A percentile compares a stretch with the other conserved stretches of the same genome.
phyloP scores from a whole-genome alignment of 2,888 invertebrate genomes.

The Gerris lacustris region DNA sequence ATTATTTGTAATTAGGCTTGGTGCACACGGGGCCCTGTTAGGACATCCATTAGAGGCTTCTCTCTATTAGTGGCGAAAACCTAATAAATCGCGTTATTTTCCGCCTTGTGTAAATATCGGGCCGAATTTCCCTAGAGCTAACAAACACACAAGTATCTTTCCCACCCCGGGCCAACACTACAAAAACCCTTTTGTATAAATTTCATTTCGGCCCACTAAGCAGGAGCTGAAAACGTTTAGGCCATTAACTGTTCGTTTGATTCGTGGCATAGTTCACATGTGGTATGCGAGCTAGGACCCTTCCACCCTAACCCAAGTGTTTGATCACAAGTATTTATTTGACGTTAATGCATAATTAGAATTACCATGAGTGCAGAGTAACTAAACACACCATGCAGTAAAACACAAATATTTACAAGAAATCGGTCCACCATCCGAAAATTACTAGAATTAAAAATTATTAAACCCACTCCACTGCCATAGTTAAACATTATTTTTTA shows the following conservation, averaged over 20 bases:
- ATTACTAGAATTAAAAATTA: too few species aligned
- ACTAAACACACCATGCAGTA: too few species aligned
- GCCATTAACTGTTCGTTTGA: neutral
- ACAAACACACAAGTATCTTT: neutral
- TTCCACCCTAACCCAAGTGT: neutral
- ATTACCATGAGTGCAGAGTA: too few species aligned
- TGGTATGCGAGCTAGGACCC: neutral
- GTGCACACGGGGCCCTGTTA: neutral
- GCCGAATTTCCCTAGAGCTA: neutral
- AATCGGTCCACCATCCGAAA: too few species aligned
- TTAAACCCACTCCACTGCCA: too few species aligned
- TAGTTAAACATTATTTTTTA: too few species aligned
- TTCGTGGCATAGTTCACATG: neutral
- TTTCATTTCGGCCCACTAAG: constrained; percentile 1
- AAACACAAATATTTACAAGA: too few species aligned
- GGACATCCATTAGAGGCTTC: neutral
- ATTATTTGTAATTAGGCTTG: constrained; percentile 5
- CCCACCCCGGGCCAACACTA: neutral
- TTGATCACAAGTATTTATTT: constrained; percentile 1
- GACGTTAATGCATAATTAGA: neutral
- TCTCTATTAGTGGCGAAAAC: constrained; percentile 5
- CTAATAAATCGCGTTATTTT: constrained; percentile 5
- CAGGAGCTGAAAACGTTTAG: neutral
- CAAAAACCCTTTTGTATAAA: neutral
- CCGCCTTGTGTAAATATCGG: neutral